Conservation (phyloP, 2,797 vertebrate species). For the Spinibarbus caldwelli region DNA sequence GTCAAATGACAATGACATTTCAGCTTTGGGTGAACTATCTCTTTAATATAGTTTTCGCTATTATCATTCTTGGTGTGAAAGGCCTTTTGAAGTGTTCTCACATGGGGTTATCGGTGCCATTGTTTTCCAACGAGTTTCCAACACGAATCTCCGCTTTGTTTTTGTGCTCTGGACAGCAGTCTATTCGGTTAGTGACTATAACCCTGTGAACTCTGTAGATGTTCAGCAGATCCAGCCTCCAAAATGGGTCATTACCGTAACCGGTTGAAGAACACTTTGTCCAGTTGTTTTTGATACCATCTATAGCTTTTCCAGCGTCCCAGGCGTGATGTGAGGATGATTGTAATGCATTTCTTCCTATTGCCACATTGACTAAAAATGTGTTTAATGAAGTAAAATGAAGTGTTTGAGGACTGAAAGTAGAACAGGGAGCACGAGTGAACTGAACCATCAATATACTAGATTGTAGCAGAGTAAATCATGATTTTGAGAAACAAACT, state of each 20-base stretch:
- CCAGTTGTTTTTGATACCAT: not conserved
- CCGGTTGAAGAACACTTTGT: not conserved
- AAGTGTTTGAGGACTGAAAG: not conserved
- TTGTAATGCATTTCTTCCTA: not conserved
- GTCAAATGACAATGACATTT: no score
- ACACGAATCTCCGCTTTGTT: not conserved
- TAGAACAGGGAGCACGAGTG: no score
- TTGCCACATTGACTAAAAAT: not conserved
- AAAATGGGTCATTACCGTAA: not conserved
- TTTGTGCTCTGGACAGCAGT: constrained; percentile 5
- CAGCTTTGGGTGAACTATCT: no score
- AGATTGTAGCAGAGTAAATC: not conserved
- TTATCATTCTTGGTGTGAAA: no score
- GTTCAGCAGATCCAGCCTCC: constrained; percentile 27
- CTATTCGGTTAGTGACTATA: constrained; percentile 4
- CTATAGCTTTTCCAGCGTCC: not conserved
- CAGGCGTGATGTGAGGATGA: not conserved
- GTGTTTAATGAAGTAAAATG: not conserved
- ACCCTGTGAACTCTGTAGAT: constrained; percentile 6
- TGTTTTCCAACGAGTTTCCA: not conserved
- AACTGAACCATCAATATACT: no score
- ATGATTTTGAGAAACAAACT: no score
- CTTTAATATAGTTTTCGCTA: no score
- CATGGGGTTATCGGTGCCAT: not conserved
- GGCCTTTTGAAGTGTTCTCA: not conserved